Percentiles rank a stretch among this genome's conserved stretches.
These are phyloP conservation scores for Aricia agestis DNA, from an alignment of 1,140 invertebrate genomes.

Conservation along the genomic window DNA sequence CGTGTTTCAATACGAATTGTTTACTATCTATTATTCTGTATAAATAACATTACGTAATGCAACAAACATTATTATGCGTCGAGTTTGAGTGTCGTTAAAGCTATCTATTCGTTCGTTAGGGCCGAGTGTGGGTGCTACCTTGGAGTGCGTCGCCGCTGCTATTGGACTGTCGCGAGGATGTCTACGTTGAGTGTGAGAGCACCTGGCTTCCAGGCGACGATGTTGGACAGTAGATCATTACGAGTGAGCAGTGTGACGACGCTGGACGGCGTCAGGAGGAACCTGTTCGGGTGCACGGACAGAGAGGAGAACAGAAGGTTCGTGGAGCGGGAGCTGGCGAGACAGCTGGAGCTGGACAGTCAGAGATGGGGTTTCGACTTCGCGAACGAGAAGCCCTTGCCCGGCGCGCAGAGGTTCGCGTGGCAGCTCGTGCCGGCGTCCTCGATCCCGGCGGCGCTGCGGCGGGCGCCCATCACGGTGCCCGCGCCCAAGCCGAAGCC, in stretches of 20 bases:
- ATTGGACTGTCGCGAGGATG: slow-evolving; percentile 61
- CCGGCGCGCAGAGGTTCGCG: slow-evolving; percentile 62
- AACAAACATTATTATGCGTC: slow-evolving; percentile 20
- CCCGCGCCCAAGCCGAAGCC: slow-evolving; percentile 45
- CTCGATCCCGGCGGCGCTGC: slow-evolving; percentile 52
- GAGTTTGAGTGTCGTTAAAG: slow-evolving; percentile 31
- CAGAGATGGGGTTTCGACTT: slow-evolving; percentile 73
- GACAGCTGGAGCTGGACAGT: slow-evolving; percentile 62
- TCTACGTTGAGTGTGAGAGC: slow-evolving; percentile 68
- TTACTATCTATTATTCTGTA: slow-evolving; percentile 42
- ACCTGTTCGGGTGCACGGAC: slow-evolving; percentile 65
- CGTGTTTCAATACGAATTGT: slow-evolving; percentile 53
- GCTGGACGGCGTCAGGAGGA: slow-evolving; percentile 63
- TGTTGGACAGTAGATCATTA: slow-evolving; percentile 61
- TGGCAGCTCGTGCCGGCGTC: slow-evolving; percentile 67
- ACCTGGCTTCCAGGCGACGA: slow-evolving; percentile 55
- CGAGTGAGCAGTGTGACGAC: slow-evolving; percentile 56
- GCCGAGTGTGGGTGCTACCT: slow-evolving; percentile 16
- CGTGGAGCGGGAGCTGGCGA: slow-evolving; percentile 59
- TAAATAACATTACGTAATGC: slow-evolving; percentile 7
- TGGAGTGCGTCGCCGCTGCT: slow-evolving; percentile 51
- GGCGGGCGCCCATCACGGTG: slow-evolving; percentile 60
- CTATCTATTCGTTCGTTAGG: slow-evolving; percentile 60
- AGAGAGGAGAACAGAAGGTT: slow-evolving; percentile 65
- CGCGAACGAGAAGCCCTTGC: slow-evolving; percentile 61